Evolutionary conservation across 2,797 vertebrate genomes (phyloP).

Genomic region (Scolopax bukidnonensis): DNA sequence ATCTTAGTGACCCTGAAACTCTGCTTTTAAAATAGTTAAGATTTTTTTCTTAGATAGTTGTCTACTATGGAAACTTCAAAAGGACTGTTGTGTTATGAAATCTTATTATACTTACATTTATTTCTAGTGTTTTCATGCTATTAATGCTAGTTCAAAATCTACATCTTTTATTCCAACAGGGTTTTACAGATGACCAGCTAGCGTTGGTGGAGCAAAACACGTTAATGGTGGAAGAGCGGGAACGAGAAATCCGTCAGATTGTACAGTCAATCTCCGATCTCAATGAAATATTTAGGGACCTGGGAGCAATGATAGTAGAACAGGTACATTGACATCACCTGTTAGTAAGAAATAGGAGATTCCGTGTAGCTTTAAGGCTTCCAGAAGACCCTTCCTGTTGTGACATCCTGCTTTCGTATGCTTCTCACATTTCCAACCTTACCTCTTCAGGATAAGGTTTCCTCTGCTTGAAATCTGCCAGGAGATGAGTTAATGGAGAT

Average conservation of each 20-base stretch:
- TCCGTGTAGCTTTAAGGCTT: background rate
- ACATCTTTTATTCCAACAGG: conserved; percentile 75
- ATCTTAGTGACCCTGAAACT: background rate
- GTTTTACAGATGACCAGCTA: conserved; percentile 94
- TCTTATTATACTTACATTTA: background rate
- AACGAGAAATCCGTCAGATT: conserved; percentile 92
- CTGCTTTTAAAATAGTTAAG: background rate
- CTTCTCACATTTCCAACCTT: background rate
- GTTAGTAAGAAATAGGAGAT: background rate
- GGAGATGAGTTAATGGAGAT: background rate
- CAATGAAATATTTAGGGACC: conserved; percentile 94
- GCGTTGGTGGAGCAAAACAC: conserved; percentile 91
- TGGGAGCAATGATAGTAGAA: conserved; percentile 89
- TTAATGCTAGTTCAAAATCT: background rate
- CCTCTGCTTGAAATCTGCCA: background rate
- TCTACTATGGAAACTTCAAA: background rate
- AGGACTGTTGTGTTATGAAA: background rate
- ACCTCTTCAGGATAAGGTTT: background rate
- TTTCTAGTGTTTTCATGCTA: background rate
- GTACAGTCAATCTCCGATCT: conserved; percentile 97
- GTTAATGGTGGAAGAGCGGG: conserved; percentile 92
- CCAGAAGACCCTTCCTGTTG: background rate
- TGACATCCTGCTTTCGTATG: background rate
- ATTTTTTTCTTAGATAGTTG: background rate
- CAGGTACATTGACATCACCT: conserved; percentile 69